Evolutionary conservation across 2,113 vertebrate genomes (phyloP).

Genomic region (Mobula hypostoma): DNA sequence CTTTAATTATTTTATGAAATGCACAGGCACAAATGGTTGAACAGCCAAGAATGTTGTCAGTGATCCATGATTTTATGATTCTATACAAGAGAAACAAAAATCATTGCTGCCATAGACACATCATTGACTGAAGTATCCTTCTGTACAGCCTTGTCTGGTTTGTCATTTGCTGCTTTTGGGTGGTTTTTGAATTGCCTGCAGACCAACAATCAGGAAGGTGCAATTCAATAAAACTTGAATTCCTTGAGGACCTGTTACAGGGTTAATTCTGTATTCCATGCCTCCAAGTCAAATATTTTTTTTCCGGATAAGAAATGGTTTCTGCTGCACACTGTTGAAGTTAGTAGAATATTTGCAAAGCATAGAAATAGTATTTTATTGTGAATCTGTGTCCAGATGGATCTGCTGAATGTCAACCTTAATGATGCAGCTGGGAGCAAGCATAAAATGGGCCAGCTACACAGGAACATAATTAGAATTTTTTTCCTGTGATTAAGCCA

Average conservation of each 20-base stretch:
- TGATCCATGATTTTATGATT: too few relatives aligned
- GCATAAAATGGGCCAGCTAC: neutral
- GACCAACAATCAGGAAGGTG: neutral
- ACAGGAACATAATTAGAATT: neutral
- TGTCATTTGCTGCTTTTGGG: neutral
- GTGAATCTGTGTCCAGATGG: neutral
- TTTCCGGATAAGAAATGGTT: neutral
- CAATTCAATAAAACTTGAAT: neutral
- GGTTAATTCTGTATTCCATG: neutral
- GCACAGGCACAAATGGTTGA: too few relatives aligned
- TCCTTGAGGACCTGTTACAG: neutral
- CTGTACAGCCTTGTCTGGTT: neutral
- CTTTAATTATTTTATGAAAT: neutral
- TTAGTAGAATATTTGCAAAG: neutral
- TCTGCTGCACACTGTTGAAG: too few relatives aligned
- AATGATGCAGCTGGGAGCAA: neutral
- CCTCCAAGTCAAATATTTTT: neutral
- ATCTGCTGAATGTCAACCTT: neutral
- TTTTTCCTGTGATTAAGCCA: neutral
- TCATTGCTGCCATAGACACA: neutral
- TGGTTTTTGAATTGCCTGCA: neutral
- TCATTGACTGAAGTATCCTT: neutral
- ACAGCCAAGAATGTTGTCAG: too few relatives aligned
- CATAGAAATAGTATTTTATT: neutral
- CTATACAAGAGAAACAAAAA: neutral